phyloP scores from a whole-genome alignment of 92 coral and sea anemone genomes.

The Zoanthus sociatus region DNA sequence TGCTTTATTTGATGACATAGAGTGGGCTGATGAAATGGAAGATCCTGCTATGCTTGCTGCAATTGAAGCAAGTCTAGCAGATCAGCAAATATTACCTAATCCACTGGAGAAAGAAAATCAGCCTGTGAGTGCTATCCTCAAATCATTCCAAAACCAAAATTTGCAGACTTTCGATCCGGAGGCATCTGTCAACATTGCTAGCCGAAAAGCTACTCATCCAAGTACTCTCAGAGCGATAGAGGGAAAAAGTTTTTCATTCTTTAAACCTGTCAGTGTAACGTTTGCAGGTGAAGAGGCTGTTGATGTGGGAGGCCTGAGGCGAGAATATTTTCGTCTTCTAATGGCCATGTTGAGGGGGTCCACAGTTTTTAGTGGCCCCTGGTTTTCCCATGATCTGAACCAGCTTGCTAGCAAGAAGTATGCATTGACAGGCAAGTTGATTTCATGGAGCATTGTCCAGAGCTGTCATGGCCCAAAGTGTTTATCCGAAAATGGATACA shows the following conservation, averaged over 20 bases:
- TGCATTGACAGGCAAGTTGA: slow-evolving; percentile 55
- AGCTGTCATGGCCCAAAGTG: slow-evolving; percentile 57
- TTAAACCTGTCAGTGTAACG: slow-evolving; percentile 46
- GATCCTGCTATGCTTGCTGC: slow-evolving; percentile 55
- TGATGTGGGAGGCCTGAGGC: slow-evolving; percentile 72
- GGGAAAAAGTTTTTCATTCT: slow-evolving; percentile 62
- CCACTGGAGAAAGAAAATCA: background rate
- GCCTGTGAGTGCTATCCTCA: slow-evolving; percentile 26
- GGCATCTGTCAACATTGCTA: slow-evolving; percentile 49
- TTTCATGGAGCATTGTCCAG: slow-evolving; percentile 70
- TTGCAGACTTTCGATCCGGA: slow-evolving; percentile 40
- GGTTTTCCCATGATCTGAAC: slow-evolving; percentile 56
- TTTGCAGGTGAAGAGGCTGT: slow-evolving; percentile 75
- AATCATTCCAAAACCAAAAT: slow-evolving; percentile 28
- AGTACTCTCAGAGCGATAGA: slow-evolving; percentile 58
- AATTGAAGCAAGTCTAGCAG: slow-evolving; percentile 38
- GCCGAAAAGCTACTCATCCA: slow-evolving; percentile 53
- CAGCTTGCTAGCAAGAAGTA: slow-evolving; percentile 49
- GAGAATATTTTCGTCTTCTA: slow-evolving; percentile 67
- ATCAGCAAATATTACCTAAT: slow-evolving; percentile 9
- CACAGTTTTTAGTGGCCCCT: slow-evolving; percentile 21
- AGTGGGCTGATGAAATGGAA: slow-evolving; percentile 14
- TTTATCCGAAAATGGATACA: slow-evolving; percentile 53
- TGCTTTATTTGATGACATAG: slow-evolving; percentile 17
- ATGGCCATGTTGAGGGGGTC: slow-evolving; percentile 56